phyloP scores from a whole-genome alignment of 2,888 invertebrate genomes.

The Thecocarcelia acutangulata region DNA sequence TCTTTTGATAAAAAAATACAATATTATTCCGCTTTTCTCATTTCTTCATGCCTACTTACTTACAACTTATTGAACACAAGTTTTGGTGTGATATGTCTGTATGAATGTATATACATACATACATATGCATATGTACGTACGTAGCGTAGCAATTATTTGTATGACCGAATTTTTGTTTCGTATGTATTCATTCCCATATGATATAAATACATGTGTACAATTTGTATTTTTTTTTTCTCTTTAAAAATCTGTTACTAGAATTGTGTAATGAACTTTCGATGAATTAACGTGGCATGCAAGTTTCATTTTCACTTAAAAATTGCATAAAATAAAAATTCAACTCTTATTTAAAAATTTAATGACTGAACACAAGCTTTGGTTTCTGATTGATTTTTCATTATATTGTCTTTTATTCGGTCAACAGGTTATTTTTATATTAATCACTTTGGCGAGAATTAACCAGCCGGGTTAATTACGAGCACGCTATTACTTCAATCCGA shows the following conservation, averaged over 20 bases:
- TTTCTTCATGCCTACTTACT: neutral
- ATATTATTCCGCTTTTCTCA: neutral
- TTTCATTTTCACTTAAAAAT: neutral
- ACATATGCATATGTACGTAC: neutral
- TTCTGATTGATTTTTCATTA: slow-evolving; percentile 37
- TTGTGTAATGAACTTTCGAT: slow-evolving; percentile 52
- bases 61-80: slow-evolving; percentile 25
- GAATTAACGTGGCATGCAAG: neutral
- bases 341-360: neutral
- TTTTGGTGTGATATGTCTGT: neutral
- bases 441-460: slow-evolving; percentile 1
- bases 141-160: no score
- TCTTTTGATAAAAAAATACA: neutral
- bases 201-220: no score
- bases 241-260: slow-evolving; percentile 6
- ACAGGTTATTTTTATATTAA: slow-evolving; percentile 64
- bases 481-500: slow-evolving; percentile 29
- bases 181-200: no score
- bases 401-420: slow-evolving; percentile 37
- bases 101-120: neutral
- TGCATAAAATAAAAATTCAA: slow-evolving; percentile 17
- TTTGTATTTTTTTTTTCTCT: neutral
- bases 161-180: no score
- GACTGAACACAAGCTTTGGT: neutral
- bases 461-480: slow-evolving; percentile 26